Percentiles rank a stretch among this genome's conserved stretches.
Evolutionary conservation across 2,888 invertebrate species (phyloP).

Genomic region (Unio delphinus): DNA sequence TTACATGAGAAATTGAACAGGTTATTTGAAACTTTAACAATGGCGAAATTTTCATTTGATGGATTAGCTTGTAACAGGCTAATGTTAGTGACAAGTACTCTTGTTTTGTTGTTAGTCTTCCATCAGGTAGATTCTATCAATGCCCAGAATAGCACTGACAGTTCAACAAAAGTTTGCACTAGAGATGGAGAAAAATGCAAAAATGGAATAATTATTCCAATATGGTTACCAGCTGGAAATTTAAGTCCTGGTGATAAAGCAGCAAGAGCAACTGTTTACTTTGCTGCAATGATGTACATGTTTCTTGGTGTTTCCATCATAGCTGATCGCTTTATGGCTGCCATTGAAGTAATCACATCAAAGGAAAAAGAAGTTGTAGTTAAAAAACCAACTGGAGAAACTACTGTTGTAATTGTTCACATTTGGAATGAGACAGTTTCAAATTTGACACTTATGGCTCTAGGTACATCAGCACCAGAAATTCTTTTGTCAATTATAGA

Average conservation of each 20-base stretch:
- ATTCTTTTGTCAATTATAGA: slow-evolving; percentile 98
- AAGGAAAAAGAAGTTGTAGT: slow-evolving; percentile 95
- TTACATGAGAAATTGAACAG: too few relatives aligned
- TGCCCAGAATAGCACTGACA: too few relatives aligned
- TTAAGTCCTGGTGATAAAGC: slow-evolving; percentile 79
- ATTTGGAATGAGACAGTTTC: slow-evolving; percentile 99
- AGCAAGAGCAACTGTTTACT: slow-evolving; percentile 91
- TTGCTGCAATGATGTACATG: slow-evolving; percentile 89
- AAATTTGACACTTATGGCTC: slow-evolving; percentile 97
- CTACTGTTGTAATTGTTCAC: slow-evolving; percentile 90
- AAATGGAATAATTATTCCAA: slow-evolving; percentile 88
- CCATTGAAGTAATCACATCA: slow-evolving; percentile 99
- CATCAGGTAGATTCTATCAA: too few relatives aligned
- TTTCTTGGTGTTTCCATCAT: slow-evolving; percentile 99
- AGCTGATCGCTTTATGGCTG: slow-evolving; percentile 99
- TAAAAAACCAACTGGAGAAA: slow-evolving; percentile 88
- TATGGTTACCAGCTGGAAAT: slow-evolving; percentile 86
- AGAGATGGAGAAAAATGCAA: slow-evolving; percentile 75
- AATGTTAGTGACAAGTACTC: too few relatives aligned
- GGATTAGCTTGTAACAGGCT: too few relatives aligned
- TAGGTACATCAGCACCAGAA: slow-evolving; percentile 98
- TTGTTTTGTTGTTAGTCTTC: too few relatives aligned
- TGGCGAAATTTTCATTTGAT: too few relatives aligned
- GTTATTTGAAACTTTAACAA: too few relatives aligned
- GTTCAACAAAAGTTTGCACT: slow-evolving; percentile 31